A percentile compares a stretch with the other conserved stretches of the same genome.
Evolutionary conservation across 2,888 invertebrate species (phyloP).

Genomic region (Arenicola marina): DNA sequence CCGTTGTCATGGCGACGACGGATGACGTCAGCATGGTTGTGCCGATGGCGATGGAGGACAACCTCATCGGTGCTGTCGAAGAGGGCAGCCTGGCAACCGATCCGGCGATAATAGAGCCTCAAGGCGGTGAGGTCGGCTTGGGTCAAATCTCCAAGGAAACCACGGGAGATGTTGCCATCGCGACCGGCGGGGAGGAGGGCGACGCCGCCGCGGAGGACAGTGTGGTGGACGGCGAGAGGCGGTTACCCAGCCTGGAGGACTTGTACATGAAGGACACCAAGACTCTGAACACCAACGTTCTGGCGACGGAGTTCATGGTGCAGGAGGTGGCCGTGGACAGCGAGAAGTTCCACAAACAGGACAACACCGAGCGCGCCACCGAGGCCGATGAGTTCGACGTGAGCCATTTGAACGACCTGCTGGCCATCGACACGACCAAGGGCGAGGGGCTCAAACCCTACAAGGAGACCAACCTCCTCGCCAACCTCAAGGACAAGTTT

Average conservation of each 20-base stretch:
- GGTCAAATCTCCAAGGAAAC: constrained; percentile 13
- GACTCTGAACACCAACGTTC: constrained; percentile 68
- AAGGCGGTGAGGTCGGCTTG: neutral
- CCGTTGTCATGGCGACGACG: too few species aligned
- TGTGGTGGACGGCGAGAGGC: too few species aligned
- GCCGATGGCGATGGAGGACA: too few species aligned
- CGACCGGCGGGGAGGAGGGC: too few species aligned
- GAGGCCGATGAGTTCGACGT: neutral
- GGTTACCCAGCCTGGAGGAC: constrained; percentile 60
- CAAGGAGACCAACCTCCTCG: constrained; percentile 64
- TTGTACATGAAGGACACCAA: constrained; percentile 67
- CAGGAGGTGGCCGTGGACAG: constrained; percentile 65
- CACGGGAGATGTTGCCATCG: neutral
- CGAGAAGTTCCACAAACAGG: constrained; percentile 66
- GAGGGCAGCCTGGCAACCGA: too few species aligned
- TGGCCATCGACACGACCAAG: constrained; percentile 15
- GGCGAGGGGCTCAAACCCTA: constrained; percentile 40
- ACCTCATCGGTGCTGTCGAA: too few species aligned
- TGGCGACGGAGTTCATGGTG: constrained; percentile 37
- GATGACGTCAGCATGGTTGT: too few species aligned
- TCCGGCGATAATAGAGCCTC: too few species aligned
- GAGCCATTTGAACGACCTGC: constrained; percentile 15
- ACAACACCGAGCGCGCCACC: constrained; percentile 49
- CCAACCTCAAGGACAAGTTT: constrained; percentile 44
- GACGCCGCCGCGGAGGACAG: too few species aligned